Base-by-base conservation (phyloP, 1,140 invertebrate genomes). In the Gonatopus flavifemur region DNA sequence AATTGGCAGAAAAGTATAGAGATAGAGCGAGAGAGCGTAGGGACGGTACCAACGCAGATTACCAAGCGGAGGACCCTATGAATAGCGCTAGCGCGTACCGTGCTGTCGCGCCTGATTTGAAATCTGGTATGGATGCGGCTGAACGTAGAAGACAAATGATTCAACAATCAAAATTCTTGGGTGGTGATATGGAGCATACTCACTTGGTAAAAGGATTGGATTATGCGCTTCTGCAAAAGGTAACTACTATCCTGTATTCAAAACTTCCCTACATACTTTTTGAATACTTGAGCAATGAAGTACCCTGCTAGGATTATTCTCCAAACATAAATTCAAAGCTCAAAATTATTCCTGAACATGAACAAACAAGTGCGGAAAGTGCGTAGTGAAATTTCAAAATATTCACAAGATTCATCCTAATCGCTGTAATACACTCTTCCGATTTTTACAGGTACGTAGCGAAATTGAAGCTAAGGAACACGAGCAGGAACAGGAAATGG, bases 161-260 rank as follows among this genome's bases (percentile, higher is more conserved):
- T 71, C 94, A 98, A 76, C 96, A 99, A 76, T 99, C 97, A 0
- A 99, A 99, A 80, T 99, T 96, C 79, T 91, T 99, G 79, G 98
- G 98, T 72, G 98, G 98, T 86, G 98, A 99, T 76, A 98, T 99
- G 90, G 96, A 98, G 61, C 97, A 99, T 67, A 99, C 98, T 76
- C 98, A 99, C 80, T 96, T 99, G 82, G 97, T 99, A 42, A 99
- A 99, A 81, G 98, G 98, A 76, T 82, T 99, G 8, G 98, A 99
- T 87, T 99, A 98, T 81, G 97, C 97, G 6, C 78, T 99, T n/a
- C 77, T 99, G 37, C 95, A 99, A 75, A 99, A 99, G 80, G 93
- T 95, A 64, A 77, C 80, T 21, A 52, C 6, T n/a, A n/a, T n/a
- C n/a, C n/a, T n/a, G n/a, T n/a, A n/a, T n/a, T n/a, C n/a, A n/a